These are phyloP conservation scores for Alligator sinensis DNA, from an alignment of 2,113 vertebrate species.

Conservation along the genomic window DNA sequence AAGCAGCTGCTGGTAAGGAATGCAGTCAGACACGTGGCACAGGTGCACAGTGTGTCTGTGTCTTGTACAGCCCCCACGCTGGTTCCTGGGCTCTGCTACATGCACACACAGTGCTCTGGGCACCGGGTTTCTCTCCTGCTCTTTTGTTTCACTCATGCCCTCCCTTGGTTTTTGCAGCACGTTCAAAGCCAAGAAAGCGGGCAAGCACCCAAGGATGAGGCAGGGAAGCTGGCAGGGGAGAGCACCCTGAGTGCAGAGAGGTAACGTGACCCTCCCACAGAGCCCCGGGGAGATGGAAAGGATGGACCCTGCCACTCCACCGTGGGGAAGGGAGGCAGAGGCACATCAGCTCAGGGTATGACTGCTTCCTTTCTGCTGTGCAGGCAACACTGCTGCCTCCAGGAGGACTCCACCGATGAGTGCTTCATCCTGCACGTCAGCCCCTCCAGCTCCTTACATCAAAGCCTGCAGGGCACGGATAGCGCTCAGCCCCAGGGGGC, in stretches of 20 bases:
- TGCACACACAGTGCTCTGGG: accelerated
- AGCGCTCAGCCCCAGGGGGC: background rate
- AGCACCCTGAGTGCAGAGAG: background rate
- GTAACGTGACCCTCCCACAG: background rate
- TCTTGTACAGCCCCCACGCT: accelerated
- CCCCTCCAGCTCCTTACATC: background rate
- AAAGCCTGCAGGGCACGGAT: background rate
- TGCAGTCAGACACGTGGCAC: accelerated
- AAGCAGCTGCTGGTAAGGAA: constrained; percentile 74
- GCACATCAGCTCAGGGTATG: background rate
- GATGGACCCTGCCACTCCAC: background rate
- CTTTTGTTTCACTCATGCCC: background rate
- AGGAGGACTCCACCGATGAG: background rate
- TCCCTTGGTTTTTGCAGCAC: background rate
- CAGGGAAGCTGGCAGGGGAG: background rate
- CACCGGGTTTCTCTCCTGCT: accelerated
- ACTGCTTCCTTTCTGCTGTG: background rate
- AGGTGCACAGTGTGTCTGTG: background rate
- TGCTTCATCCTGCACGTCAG: background rate
- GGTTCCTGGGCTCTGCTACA: background rate
- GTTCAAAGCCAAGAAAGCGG: background rate
- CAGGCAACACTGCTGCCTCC: background rate
- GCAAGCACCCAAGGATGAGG: background rate
- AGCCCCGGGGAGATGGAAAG: no score
- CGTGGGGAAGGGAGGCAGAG: background rate